Evolutionary conservation across 2,113 vertebrate genomes (phyloP), one percentile per base, ranked within the genome.

Genomic region (Elephantulus edwardii): DNA sequence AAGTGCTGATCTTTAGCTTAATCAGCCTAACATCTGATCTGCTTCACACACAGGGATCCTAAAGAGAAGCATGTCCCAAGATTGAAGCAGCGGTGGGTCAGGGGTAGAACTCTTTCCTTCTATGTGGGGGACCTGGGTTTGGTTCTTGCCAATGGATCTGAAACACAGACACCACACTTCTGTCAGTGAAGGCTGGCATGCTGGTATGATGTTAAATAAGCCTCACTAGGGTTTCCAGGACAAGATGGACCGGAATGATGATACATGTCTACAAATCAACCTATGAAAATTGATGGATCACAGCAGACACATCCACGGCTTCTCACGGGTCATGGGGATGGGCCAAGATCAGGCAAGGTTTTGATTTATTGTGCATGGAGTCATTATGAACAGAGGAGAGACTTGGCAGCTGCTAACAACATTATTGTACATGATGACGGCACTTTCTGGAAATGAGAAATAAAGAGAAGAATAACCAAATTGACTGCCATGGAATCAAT

Each of bases 401-500:
- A 58, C 56, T 28, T 58, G 56, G 28, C 24, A 58, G 28, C 56
- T 26, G 56, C 56, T 58, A 28, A 14, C 56, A 58, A 7, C 56
- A 54, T 5, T 20, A 54, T 8, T 5, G 5, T 8, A 8, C 6
- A 13, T 10, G 66, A 40, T 40, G 35, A 16, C 0, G 9, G 10
- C 22, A 3, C 38, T 22, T 30, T 6, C 56, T 7, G 14, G 10
- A 16, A 58, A 68, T 0, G 1, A 17, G 64, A 64, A 17, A 33
- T 26, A 35, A 9, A 54, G 76, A 42, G n/a, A n/a, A n/a, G n/a
- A n/a, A n/a, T n/a, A n/a, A n/a, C n/a, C n/a, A n/a, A n/a, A n/a
- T n/a, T n/a, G n/a, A n/a, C n/a, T n/a, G n/a, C n/a, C n/a, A n/a
- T n/a, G n/a, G n/a, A n/a, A n/a, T n/a, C n/a, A n/a, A n/a, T n/a